Evolutionary conservation across 2,797 vertebrate genomes (phyloP).

Genomic region (Balearica regulorum): DNA sequence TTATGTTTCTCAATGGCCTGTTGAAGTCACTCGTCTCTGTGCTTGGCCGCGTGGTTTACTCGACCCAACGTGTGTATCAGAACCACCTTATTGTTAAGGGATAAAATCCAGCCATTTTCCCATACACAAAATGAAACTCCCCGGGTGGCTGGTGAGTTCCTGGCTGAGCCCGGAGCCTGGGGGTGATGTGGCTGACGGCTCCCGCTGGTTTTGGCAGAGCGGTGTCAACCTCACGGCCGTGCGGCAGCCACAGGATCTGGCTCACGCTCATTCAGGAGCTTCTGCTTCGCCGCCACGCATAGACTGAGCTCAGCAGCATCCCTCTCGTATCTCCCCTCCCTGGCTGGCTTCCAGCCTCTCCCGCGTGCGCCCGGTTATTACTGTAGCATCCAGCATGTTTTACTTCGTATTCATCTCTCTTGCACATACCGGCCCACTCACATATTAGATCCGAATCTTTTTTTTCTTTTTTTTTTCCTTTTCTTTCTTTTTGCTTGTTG

Average conservation of each 20-base stretch:
- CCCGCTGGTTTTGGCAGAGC: background rate
- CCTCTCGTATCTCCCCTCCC: background rate
- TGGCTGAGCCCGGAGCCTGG: accelerated
- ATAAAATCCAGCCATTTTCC: background rate
- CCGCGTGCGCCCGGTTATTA: background rate
- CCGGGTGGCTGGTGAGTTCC: accelerated
- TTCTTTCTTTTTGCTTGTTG: background rate
- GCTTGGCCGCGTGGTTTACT: background rate
- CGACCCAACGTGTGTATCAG: accelerated
- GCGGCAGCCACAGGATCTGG: background rate
- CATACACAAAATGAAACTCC: accelerated
- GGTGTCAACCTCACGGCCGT: background rate
- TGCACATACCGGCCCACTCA: constrained; percentile 28
- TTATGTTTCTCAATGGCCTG: accelerated
- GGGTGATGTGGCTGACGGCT: background rate
- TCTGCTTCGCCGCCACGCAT: background rate
- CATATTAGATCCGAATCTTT: background rate
- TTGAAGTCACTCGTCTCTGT: accelerated
- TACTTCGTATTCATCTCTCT: constrained; percentile 32
- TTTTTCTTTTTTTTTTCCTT: background rate
- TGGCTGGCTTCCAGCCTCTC: constrained; percentile 20
- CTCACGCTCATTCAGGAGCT: background rate
- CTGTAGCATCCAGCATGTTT: constrained; percentile 35
- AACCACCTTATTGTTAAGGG: background rate
- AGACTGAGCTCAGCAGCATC: background rate